Conservation (phyloP, 2,113 vertebrate genomes). For the Notothenia coriiceps region DNA sequence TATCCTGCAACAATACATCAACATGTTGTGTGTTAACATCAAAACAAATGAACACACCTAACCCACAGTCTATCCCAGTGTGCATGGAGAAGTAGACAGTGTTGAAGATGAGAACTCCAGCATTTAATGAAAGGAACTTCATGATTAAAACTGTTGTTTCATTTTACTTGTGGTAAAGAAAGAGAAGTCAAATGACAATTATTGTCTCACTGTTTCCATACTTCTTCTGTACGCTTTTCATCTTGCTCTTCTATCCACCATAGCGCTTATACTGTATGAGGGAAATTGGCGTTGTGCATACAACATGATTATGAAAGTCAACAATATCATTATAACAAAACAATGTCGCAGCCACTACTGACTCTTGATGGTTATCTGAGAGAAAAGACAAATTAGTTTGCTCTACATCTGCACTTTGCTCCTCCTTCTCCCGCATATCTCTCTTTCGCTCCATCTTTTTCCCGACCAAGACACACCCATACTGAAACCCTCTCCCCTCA, state of each 20-base stretch:
- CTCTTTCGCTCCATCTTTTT: slow-evolving; percentile 34
- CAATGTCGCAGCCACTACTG: slow-evolving; percentile 1
- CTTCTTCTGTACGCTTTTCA: neutral
- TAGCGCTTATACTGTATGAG: neutral
- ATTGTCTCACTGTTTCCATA: too few species aligned
- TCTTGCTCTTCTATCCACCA: neutral
- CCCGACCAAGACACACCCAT: slow-evolving; percentile 55
- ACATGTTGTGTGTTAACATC: neutral
- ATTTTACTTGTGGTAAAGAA: neutral
- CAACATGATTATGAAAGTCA: neutral
- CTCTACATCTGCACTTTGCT: slow-evolving; percentile 59
- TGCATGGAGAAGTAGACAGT: neutral
- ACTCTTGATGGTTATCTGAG: slow-evolving; percentile 26
- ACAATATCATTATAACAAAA: neutral
- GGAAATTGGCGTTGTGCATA: too few species aligned
- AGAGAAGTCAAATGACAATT: too few species aligned
- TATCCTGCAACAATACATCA: neutral
- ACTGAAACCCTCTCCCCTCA: slow-evolving; percentile 31
- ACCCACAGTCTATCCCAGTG: neutral
- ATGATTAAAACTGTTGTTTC: neutral
- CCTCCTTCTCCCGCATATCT: slow-evolving; percentile 49
- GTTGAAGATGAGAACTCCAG: neutral
- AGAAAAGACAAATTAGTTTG: slow-evolving; percentile 51
- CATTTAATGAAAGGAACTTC: neutral
- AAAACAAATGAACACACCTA: neutral